These are phyloP conservation scores for Meriones psammophilus DNA, from an alignment of 2,797 vertebrate genomes.

Conservation along the genomic window DNA sequence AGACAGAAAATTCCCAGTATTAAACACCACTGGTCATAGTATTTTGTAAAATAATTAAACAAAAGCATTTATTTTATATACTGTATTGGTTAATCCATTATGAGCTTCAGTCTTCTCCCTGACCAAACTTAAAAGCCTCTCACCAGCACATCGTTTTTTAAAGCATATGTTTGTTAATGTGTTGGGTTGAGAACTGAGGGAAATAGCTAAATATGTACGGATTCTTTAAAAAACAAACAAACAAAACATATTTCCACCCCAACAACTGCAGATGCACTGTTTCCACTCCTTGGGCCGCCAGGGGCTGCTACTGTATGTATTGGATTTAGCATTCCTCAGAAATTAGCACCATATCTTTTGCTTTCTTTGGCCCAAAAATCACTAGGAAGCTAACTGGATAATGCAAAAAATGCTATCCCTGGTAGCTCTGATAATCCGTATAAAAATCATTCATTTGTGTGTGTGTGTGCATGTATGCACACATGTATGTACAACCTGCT, in stretches of 20 bases:
- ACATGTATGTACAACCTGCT: no score
- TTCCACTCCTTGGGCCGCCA: constrained; percentile 86
- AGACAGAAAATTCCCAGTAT: constrained; percentile 82
- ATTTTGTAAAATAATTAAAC: constrained; percentile 86
- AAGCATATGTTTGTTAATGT: constrained; percentile 89
- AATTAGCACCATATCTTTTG: constrained; percentile 49
- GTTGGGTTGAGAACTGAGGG: constrained; percentile 85
- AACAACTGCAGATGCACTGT: constrained; percentile 74
- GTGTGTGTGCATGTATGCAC: neutral
- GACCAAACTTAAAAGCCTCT: constrained; percentile 88
- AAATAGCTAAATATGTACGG: constrained; percentile 88
- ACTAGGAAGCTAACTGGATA: constrained; percentile 43
- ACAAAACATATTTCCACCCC: constrained; percentile 79
- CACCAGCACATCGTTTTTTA: constrained; percentile 87
- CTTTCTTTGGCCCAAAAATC: constrained; percentile 74
- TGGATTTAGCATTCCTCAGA: constrained; percentile 82
- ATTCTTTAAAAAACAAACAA: constrained; percentile 78
- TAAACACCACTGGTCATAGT: constrained; percentile 85
- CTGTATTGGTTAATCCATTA: constrained; percentile 88
- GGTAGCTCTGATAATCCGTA: constrained; percentile 1
- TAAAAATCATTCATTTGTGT: constrained; percentile 32
- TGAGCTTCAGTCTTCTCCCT: constrained; percentile 88
- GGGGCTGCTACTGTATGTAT: constrained; percentile 86
- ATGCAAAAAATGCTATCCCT: neutral
- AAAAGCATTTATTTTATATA: constrained; percentile 88